Conservation (phyloP, 2,113 vertebrate genomes). For the Pterocles orientalis region DNA sequence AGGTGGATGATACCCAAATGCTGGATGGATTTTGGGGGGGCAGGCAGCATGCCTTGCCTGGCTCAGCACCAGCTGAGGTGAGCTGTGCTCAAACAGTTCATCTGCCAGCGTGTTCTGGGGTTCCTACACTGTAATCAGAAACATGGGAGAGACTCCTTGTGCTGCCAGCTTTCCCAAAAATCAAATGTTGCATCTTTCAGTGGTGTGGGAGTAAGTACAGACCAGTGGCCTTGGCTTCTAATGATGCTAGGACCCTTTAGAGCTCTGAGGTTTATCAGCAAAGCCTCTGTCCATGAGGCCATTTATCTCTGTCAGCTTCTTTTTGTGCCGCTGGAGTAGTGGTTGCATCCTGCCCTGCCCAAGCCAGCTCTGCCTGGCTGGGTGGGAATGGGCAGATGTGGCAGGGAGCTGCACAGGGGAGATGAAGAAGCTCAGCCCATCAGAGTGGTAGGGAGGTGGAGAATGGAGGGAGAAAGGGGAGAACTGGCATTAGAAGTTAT, state of each 20-base stretch:
- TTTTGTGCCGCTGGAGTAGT: rapidly evolving
- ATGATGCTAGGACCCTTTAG: not conserved
- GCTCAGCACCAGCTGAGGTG: not conserved
- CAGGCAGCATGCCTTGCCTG: not conserved
- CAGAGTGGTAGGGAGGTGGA: rapidly evolving
- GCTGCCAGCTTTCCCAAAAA: not conserved
- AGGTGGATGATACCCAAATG: not conserved
- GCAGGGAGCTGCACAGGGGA: not conserved
- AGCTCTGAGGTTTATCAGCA: not conserved
- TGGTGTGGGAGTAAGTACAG: not conserved
- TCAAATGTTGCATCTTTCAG: not conserved
- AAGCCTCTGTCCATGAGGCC: not conserved
- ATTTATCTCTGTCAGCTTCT: not conserved
- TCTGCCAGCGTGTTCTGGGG: not conserved
- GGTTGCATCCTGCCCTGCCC: not conserved
- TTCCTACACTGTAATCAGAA: not conserved
- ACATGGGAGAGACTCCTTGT: not conserved
- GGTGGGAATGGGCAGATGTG: not conserved
- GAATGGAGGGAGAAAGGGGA: not conserved
- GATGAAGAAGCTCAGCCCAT: not conserved
- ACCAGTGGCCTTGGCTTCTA: not conserved
- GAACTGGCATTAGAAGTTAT: not conserved
- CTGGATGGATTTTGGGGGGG: not conserved
- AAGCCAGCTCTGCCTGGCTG: not conserved
- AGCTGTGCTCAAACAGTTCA: not conserved